A percentile compares a stretch with the other conserved stretches of the same genome.
phyloP scores from a whole-genome alignment of 2,797 vertebrate genomes.

The Esox lucius region DNA sequence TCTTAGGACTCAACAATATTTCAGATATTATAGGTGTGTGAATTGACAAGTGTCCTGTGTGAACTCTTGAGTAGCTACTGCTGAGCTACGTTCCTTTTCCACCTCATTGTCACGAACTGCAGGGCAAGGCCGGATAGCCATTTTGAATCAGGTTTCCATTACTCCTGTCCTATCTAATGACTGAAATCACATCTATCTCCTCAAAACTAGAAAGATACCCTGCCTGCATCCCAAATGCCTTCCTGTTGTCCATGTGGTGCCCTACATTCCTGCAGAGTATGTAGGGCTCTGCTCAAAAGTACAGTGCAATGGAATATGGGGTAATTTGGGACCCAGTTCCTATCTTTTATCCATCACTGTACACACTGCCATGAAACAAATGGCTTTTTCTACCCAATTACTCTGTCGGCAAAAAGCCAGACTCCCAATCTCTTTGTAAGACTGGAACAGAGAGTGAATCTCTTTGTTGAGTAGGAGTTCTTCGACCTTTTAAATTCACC shows the following conservation, averaged over 20 bases:
- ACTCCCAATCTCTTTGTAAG: neutral
- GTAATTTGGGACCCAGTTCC: neutral
- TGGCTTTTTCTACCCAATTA: slow-evolving; percentile 34
- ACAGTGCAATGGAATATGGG: neutral
- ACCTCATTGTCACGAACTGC: neutral
- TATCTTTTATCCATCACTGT: slow-evolving; percentile 40
- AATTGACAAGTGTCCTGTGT: neutral
- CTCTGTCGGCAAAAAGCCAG: slow-evolving; percentile 8
- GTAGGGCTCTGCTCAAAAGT: neutral
- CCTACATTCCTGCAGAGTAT: neutral
- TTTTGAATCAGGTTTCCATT: slow-evolving; percentile 16
- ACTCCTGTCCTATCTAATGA: neutral
- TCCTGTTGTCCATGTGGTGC: neutral
- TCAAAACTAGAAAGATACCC: neutral
- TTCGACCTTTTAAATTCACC: neutral
- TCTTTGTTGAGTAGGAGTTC: neutral
- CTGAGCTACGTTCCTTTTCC: neutral
- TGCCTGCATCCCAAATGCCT: neutral
- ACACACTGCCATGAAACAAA: slow-evolving; percentile 35
- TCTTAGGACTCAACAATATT: neutral
- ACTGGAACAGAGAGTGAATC: neutral
- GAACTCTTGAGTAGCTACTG: neutral
- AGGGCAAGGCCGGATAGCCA: neutral
- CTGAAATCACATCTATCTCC: neutral
- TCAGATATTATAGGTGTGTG: neutral